phyloP scores from a whole-genome alignment of 2,797 vertebrate species.

The Arremon aurantiirostris region DNA sequence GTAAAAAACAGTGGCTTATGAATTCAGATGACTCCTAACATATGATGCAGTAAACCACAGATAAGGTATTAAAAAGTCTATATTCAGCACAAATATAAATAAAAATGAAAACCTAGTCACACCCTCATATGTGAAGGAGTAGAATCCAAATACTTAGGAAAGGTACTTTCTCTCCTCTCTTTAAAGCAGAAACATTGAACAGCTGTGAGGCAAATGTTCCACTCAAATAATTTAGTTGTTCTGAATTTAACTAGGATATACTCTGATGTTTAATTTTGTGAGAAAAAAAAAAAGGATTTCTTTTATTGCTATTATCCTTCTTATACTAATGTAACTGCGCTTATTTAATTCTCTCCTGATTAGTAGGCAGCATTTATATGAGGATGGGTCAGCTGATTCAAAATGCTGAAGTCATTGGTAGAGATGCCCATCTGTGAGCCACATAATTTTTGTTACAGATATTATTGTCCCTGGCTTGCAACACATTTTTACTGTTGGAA shows the following conservation, averaged over 20 bases:
- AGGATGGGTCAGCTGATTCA: background rate
- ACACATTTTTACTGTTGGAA: background rate
- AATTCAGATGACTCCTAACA: background rate
- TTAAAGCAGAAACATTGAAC: constrained; percentile 12
- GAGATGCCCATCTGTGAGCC: background rate
- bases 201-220: background rate
- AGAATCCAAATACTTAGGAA: background rate
- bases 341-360: background rate
- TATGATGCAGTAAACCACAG: background rate
- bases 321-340: background rate
- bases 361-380: background rate
- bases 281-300: background rate
- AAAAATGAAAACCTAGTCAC: background rate
- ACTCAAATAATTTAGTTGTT: background rate
- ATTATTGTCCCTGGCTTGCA: background rate
- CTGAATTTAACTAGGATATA: background rate
- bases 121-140: background rate
- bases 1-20: background rate
- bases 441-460: background rate
- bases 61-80: background rate
- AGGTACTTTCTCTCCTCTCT: background rate
- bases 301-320: background rate
- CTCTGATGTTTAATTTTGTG: background rate
- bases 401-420: background rate
- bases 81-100: background rate